phyloP scores from a whole-genome alignment of 2,113 vertebrate genomes.

The Stigmatopora argus region DNA sequence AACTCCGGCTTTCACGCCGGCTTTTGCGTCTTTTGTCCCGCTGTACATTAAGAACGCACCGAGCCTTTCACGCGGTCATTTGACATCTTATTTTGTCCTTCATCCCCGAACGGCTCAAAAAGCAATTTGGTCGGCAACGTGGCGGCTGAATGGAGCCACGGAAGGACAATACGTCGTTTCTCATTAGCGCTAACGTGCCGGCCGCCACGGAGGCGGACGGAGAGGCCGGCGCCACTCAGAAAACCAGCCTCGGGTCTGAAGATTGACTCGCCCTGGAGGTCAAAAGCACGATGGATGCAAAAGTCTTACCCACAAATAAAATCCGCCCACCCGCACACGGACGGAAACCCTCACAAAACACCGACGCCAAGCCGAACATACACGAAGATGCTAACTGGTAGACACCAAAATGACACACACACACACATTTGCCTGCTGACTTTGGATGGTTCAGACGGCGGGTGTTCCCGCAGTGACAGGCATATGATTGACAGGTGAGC shows the following conservation, averaged over 20 bases:
- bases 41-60: not conserved
- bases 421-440: slow-evolving; percentile 69
- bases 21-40: not conserved
- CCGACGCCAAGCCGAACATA: not conserved
- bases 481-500: slow-evolving; percentile 69
- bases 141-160: slow-evolving; percentile 47
- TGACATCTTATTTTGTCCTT: slow-evolving; percentile 41
- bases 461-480: slow-evolving; percentile 52
- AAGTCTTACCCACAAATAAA: slow-evolving; percentile 21
- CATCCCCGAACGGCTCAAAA: slow-evolving; percentile 33
- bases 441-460: slow-evolving; percentile 65
- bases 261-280: slow-evolving; percentile 70
- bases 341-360: not conserved
- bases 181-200: slow-evolving; percentile 56
- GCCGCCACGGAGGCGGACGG: slow-evolving; percentile 49
- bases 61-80: slow-evolving; percentile 12
- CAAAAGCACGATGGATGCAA: slow-evolving; percentile 65
- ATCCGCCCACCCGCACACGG: slow-evolving; percentile 4
- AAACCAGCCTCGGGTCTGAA: slow-evolving; percentile 51
- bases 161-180: slow-evolving; percentile 62
- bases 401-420: slow-evolving; percentile 19
- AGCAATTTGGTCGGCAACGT: slow-evolving; percentile 48
- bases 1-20: not conserved
- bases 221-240: slow-evolving; percentile 44
- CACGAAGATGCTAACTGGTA: slow-evolving; percentile 11